phyloP scores from a whole-genome alignment of 2,113 vertebrate genomes.

The Brevimyrus niger region DNA sequence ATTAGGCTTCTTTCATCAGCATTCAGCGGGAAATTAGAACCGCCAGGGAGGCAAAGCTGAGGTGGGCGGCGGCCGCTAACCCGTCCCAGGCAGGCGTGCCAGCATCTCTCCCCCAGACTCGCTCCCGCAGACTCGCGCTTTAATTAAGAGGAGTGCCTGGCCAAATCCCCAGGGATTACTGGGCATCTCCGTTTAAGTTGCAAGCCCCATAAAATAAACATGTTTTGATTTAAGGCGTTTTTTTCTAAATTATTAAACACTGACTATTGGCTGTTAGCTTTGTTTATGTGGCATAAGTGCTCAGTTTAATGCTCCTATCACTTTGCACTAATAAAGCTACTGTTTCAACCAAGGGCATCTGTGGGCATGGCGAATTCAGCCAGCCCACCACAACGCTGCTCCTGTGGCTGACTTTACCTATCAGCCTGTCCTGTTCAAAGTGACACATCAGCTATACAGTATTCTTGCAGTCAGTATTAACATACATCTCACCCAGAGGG shows the following conservation, averaged over 20 bases:
- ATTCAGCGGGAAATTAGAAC: background rate
- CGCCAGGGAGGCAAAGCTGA: conserved; percentile 2
- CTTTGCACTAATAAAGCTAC: conserved; percentile 27
- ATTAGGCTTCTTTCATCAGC: conserved; percentile 12
- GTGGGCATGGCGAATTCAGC: conserved; percentile 46
- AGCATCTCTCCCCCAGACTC: conserved; percentile 13
- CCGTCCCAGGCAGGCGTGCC: background rate
- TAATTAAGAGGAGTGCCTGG: conserved; percentile 5
- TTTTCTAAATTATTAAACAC: conserved; percentile 28
- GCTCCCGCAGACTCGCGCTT: conserved; percentile 16
- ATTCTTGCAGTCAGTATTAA: conserved; percentile 39
- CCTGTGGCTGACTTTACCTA: conserved; percentile 50
- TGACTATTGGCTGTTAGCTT: conserved; percentile 18
- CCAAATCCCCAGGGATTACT: conserved; percentile 18
- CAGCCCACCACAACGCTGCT: conserved; percentile 34
- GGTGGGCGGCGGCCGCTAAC: conserved; percentile 21
- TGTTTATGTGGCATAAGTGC: conserved; percentile 22
- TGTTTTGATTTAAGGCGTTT: conserved; percentile 21
- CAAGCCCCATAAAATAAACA: conserved; percentile 24
- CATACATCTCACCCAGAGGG: no score
- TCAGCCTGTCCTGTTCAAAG: conserved; percentile 43
- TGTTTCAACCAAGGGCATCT: conserved; percentile 33
- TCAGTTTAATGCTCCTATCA: conserved; percentile 19
- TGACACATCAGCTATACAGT: conserved; percentile 41
- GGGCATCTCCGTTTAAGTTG: conserved; percentile 17